Evolutionary conservation across 2,888 invertebrate species (phyloP).

Genomic region (Prenolepis imparis): DNA sequence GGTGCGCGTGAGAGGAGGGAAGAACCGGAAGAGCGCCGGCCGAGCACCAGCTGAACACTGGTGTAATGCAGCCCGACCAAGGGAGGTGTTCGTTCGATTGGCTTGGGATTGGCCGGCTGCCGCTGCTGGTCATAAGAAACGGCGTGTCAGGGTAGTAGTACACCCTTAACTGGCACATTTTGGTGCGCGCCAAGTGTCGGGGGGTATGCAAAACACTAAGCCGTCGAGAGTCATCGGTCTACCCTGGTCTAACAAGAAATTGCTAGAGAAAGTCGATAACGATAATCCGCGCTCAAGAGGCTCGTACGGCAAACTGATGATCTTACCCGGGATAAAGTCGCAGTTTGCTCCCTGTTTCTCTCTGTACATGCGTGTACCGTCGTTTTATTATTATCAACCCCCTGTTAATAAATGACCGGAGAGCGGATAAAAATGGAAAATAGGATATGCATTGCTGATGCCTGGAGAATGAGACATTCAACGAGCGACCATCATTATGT

Average conservation of each 20-base stretch:
- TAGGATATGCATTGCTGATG: conserved; percentile 24
- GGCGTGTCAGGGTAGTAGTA: conserved; percentile 51
- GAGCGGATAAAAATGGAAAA: conserved; percentile 44
- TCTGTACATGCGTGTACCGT: conserved; percentile 7
- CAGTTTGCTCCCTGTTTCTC: conserved; percentile 33
- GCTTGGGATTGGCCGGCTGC: conserved; percentile 44
- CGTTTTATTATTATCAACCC: conserved; percentile 58
- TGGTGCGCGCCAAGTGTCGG: conserved; percentile 53
- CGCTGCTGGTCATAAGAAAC: conserved; percentile 20
- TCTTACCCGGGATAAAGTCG: conserved; percentile 49
- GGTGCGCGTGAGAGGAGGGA: conserved; percentile 53
- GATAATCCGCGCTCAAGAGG: conserved; percentile 59
- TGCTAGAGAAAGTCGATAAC: conserved; percentile 9
- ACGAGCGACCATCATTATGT: neutral
- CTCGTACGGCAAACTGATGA: conserved; percentile 70
- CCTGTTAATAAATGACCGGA: conserved; percentile 29
- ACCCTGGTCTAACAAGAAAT: neutral
- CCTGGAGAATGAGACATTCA: neutral
- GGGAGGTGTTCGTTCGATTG: conserved; percentile 71
- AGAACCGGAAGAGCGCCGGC: conserved; percentile 73
- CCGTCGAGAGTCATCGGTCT: conserved; percentile 14
- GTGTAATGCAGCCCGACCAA: conserved; percentile 77
- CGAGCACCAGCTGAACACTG: conserved; percentile 78
- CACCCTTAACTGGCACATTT: conserved; percentile 71
- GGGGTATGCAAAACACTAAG: conserved; percentile 6